Conservation (phyloP, 2,797 vertebrate genomes). For the Leuciscus waleckii region DNA sequence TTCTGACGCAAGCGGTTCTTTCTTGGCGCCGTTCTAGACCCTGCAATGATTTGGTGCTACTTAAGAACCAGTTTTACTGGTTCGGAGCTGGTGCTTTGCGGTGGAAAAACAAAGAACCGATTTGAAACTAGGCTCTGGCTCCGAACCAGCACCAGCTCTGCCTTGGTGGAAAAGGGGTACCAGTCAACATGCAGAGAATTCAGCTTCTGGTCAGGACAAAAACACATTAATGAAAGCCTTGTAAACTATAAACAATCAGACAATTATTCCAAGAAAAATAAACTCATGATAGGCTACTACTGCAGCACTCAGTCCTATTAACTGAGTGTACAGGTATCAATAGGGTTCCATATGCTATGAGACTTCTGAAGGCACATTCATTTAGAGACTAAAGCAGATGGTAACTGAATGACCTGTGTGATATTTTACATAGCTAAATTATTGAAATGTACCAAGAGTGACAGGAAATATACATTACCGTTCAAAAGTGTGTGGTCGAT, state of each 20-base stretch:
- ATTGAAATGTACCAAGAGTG: not conserved
- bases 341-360: not conserved
- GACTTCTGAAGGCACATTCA: not conserved
- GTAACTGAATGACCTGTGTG: not conserved
- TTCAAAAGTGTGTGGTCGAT: not conserved
- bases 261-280: not conserved
- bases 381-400: not conserved
- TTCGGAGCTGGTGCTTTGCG: too few relatives aligned
- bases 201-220: not conserved
- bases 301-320: not conserved
- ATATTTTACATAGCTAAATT: not conserved
- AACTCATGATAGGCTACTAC: not conserved
- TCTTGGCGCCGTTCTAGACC: too few relatives aligned
- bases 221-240: not conserved
- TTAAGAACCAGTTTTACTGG: too few relatives aligned
- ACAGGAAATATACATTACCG: not conserved
- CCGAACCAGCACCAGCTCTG: too few relatives aligned
- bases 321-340: not conserved
- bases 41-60: too few relatives aligned
- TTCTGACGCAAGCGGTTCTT: too few relatives aligned
- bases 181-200: not conserved
- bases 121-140: too few relatives aligned
- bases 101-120: too few relatives aligned
- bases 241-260: not conserved
- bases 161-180: too few relatives aligned